These are phyloP conservation scores for Pyrrhosoma nymphula DNA, from an alignment of 2,888 invertebrate species.

Conservation along the genomic window DNA sequence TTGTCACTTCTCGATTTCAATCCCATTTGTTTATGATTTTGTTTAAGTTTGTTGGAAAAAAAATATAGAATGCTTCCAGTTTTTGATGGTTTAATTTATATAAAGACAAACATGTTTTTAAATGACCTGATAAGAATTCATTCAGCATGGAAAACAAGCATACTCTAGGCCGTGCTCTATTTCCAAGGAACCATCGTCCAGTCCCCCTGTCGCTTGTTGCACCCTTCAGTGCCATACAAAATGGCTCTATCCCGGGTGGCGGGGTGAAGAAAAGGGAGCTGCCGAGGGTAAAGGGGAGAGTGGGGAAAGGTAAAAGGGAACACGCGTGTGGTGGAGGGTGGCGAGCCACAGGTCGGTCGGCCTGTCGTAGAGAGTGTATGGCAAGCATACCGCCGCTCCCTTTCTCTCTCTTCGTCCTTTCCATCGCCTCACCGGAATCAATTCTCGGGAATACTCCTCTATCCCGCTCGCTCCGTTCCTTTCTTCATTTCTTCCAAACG, in stretches of 20 bases:
- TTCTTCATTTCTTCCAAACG: slow-evolving; percentile 34
- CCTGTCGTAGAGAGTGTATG: not conserved
- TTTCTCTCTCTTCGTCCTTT: not conserved
- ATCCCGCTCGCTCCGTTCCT: not conserved
- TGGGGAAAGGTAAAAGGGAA: not conserved
- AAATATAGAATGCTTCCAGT: no score
- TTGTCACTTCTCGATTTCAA: no score
- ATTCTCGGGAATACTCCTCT: slow-evolving; percentile 29
- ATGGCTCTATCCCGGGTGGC: not conserved
- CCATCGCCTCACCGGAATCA: not conserved
- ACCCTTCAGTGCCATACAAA: not conserved
- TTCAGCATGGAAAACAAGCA: no score
- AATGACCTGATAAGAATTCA: no score
- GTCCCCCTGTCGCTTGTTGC: not conserved
- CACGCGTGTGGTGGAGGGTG: not conserved
- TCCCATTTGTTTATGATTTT: no score
- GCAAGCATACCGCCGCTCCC: not conserved
- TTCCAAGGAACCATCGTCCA: not conserved
- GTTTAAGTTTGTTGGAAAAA: no score
- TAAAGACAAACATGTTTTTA: no score
- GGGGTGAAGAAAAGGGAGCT: not conserved
- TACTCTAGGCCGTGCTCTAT: no score
- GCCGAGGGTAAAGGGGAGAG: no score
- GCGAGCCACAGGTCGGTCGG: slow-evolving; percentile 49
- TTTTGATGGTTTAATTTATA: no score